Percentiles rank a stretch among this genome's conserved stretches.
These are phyloP conservation scores for Gobio gobio DNA, from an alignment of 2,113 vertebrate genomes.

Conservation along the genomic window DNA sequence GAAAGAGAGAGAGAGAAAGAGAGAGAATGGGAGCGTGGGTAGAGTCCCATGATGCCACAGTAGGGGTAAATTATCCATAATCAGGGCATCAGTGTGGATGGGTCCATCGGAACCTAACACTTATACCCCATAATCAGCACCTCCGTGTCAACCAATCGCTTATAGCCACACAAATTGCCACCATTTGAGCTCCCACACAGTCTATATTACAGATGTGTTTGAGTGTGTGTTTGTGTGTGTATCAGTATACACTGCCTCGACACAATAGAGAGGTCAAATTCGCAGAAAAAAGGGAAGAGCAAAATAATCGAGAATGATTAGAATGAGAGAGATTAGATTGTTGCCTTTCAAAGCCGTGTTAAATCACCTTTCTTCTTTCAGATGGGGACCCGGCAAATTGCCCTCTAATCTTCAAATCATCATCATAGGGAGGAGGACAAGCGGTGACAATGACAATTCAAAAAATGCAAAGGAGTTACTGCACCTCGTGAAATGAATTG, in stretches of 20 bases:
- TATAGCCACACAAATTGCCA: slow-evolving; percentile 59
- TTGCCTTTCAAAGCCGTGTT: slow-evolving; percentile 14
- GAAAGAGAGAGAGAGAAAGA: slow-evolving; percentile 18
- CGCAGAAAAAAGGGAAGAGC: neutral
- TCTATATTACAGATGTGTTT: slow-evolving; percentile 51
- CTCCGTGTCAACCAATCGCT: slow-evolving; percentile 60
- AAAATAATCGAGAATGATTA: slow-evolving; percentile 32
- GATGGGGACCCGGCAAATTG: slow-evolving; percentile 17
- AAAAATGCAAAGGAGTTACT: slow-evolving; percentile 7
- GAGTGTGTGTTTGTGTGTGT: slow-evolving; percentile 47
- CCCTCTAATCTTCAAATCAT: slow-evolving; percentile 39
- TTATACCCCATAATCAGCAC: slow-evolving; percentile 60
- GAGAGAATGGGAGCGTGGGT: slow-evolving; percentile 52
- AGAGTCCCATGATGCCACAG: slow-evolving; percentile 57
- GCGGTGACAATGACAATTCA: neutral
- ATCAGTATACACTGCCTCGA: slow-evolving; percentile 26
- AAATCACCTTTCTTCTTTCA: slow-evolving; percentile 34
- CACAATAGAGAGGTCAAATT: slow-evolving; percentile 42
- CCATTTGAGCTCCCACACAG: slow-evolving; percentile 60
- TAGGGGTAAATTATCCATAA: slow-evolving; percentile 63
- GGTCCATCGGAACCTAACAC: slow-evolving; percentile 61
- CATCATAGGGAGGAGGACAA: slow-evolving; percentile 8
- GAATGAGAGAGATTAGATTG: slow-evolving; percentile 28
- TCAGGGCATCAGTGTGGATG: slow-evolving; percentile 61
- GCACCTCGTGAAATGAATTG: neutral